These are phyloP conservation scores for Perca flavescens DNA, from an alignment of 2,113 vertebrate species.

Conservation along the genomic window DNA sequence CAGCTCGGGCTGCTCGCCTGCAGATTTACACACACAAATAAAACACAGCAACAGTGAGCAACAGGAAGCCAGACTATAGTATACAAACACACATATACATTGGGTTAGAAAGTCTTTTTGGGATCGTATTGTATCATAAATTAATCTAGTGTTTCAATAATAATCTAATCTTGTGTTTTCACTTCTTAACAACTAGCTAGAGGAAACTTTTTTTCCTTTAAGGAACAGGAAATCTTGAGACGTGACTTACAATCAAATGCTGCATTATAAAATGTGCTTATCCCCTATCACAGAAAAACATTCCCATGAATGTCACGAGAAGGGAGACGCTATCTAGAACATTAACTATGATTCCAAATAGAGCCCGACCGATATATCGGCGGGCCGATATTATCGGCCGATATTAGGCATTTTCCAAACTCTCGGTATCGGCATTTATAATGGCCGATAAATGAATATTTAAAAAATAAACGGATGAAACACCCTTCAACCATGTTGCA, in stretches of 20 bases:
- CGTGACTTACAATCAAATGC: neutral
- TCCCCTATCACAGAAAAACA: neutral
- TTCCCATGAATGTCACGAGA: neutral
- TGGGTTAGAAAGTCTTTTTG: neutral
- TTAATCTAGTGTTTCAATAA: neutral
- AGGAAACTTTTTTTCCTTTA: too few relatives aligned
- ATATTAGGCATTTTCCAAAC: too few relatives aligned
- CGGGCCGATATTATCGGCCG: too few relatives aligned
- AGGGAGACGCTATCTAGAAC: too few relatives aligned
- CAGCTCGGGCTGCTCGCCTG: slow-evolving; percentile 52
- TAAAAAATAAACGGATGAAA: too few relatives aligned
- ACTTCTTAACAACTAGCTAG: neutral
- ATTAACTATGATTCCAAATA: neutral
- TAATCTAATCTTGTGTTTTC: neutral
- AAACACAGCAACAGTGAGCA: neutral
- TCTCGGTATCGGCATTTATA: too few relatives aligned
- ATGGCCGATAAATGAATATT: too few relatives aligned
- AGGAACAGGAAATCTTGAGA: too few relatives aligned
- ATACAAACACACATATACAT: neutral
- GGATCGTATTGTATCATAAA: neutral
- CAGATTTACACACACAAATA: neutral
- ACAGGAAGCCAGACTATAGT: neutral
- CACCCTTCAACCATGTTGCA: too few relatives aligned
- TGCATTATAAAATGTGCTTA: neutral
- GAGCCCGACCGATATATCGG: too few relatives aligned